Conservation (phyloP, 2,888 invertebrate genomes). For the Timema cristinae region DNA sequence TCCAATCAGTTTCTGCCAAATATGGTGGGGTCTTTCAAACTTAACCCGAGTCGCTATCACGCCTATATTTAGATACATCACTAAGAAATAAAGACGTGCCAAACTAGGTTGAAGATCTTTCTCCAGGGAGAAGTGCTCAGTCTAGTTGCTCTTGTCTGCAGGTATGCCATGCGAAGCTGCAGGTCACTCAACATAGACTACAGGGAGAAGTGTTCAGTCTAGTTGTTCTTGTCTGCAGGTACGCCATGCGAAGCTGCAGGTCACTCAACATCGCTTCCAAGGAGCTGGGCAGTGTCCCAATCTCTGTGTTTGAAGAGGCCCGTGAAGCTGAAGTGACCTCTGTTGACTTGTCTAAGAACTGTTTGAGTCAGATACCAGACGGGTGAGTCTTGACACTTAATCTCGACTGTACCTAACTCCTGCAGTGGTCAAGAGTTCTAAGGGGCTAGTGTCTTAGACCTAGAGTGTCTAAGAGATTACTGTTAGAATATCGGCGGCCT, state of each 20-base stretch:
- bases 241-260: constrained; percentile 33
- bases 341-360: constrained; percentile 80
- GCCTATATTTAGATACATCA: no score
- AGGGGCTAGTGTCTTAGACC: no score
- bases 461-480: no score
- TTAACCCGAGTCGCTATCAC: no score
- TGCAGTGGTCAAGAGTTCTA: no score
- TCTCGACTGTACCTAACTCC: constrained; percentile 13
- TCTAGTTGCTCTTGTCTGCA: constrained; percentile 31
- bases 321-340: constrained; percentile 47
- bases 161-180: constrained; percentile 36
- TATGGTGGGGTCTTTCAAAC: no score
- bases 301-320: constrained; percentile 45
- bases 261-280: constrained; percentile 41
- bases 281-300: constrained; percentile 42
- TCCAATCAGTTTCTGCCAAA: no score
- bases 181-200: constrained; percentile 40
- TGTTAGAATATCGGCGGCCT: no score
- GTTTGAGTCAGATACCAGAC: constrained; percentile 60
- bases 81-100: no score
- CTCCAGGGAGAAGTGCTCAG: no score
- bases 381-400: constrained; percentile 52
- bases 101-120: no score
- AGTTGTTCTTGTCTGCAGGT: constrained; percentile 36
- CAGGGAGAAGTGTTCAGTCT: constrained; percentile 34